Percentiles rank a stretch among this genome's conserved stretches.
Conservation (phyloP, 1,140 invertebrate genomes). For the Drosophila miranda region DNA sequence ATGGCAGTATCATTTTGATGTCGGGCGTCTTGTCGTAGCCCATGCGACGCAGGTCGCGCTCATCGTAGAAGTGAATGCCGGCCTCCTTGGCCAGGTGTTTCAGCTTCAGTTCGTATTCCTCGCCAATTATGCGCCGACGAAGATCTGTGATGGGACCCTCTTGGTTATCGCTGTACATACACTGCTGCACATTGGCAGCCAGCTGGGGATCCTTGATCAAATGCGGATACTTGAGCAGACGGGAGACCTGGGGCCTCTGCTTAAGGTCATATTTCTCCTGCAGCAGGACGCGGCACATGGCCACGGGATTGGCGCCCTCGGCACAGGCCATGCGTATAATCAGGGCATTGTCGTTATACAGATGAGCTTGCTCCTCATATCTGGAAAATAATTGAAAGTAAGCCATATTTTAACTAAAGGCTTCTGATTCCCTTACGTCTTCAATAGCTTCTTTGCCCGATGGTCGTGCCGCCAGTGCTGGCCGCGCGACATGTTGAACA, state of each 20-base stretch:
- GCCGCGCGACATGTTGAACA: conserved; percentile 75
- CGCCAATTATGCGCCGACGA: conserved; percentile 88
- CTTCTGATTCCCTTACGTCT: conserved; percentile 36
- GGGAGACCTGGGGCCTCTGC: conserved; percentile 83
- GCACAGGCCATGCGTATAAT: conserved; percentile 85
- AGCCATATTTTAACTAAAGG: neutral
- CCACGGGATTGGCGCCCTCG: conserved; percentile 85
- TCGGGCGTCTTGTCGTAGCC: conserved; percentile 98
- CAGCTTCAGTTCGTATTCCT: conserved; percentile 89
- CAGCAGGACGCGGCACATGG: conserved; percentile 87
- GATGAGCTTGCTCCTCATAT: conserved; percentile 64
- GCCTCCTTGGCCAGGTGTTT: conserved; percentile 84
- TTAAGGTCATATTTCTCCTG: conserved; percentile 84
- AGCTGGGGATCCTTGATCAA: conserved; percentile 86
- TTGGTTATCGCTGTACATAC: conserved; percentile 86
- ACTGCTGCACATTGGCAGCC: conserved; percentile 86
- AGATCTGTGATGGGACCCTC: conserved; percentile 89
- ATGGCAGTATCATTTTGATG: conserved; percentile 94
- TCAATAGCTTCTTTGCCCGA: conserved; percentile 53
- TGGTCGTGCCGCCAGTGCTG: conserved; percentile 82
- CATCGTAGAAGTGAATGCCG: conserved; percentile 89
- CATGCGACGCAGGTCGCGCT: conserved; percentile 89
- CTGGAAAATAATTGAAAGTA: conserved; percentile 17
- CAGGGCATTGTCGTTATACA: conserved; percentile 82
- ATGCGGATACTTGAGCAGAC: conserved; percentile 86